Evolutionary conservation across 2,888 invertebrate species (phyloP).

Genomic region (Zygothrica quintamaculata): DNA sequence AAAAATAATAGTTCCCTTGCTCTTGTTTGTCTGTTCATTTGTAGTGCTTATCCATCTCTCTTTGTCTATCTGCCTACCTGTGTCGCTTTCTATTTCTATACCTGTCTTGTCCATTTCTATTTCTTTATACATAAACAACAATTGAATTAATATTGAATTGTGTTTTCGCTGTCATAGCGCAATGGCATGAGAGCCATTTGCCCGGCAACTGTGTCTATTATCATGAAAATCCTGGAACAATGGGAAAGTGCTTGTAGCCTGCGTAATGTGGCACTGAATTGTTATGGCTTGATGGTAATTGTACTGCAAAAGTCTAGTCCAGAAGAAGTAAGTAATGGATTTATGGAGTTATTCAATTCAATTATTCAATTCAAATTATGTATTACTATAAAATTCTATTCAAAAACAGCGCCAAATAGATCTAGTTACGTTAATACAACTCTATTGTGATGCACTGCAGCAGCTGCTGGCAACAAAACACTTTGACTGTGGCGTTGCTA

Average conservation of each 20-base stretch:
- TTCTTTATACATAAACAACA: slow-evolving; percentile 8
- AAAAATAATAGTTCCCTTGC: no score
- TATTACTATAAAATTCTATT: no score
- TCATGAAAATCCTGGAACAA: slow-evolving; percentile 85
- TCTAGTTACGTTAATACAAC: slow-evolving; percentile 84
- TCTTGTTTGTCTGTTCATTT: slow-evolving; percentile 30
- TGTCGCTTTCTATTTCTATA: slow-evolving; percentile 8
- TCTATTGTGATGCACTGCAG: slow-evolving; percentile 84
- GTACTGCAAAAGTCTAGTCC: slow-evolving; percentile 86
- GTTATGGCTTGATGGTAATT: slow-evolving; percentile 86
- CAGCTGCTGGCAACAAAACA: slow-evolving; percentile 81
- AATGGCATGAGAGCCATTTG: slow-evolving; percentile 87
- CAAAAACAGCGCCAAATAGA: slow-evolving; percentile 87
- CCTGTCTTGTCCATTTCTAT: slow-evolving; percentile 1
- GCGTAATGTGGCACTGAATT: slow-evolving; percentile 85
- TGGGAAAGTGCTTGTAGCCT: slow-evolving; percentile 84
- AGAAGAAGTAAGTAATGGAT: slow-evolving; percentile 85
- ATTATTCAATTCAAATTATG: no score
- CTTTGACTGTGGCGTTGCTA: slow-evolving; percentile 73
- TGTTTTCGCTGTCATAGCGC: slow-evolving; percentile 79
- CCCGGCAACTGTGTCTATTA: slow-evolving; percentile 87
- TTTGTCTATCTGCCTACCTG: slow-evolving; percentile 4
- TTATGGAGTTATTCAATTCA: no score
- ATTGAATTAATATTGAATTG: slow-evolving; percentile 6
- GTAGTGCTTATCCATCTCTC: slow-evolving; percentile 30